Percentiles rank a stretch among this genome's conserved stretches.
Conservation (phyloP, 2,797 vertebrate genomes). For the Poliocrania exsul region DNA sequence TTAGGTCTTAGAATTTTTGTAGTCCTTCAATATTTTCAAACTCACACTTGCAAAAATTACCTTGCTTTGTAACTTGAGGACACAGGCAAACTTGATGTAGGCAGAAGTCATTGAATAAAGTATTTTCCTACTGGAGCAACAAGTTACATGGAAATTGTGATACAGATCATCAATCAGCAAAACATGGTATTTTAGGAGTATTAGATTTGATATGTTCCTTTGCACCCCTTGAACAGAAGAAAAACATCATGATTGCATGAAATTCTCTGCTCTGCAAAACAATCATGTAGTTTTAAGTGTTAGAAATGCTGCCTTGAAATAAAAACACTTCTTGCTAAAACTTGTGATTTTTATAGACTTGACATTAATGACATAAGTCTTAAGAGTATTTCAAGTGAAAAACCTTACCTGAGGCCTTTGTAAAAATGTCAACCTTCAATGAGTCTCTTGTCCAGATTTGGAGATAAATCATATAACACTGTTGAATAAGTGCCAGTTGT, state of each 20-base stretch:
- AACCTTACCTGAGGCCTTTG: neutral
- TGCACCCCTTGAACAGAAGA: neutral
- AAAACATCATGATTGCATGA: neutral
- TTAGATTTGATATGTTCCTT: neutral
- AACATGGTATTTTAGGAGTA: neutral
- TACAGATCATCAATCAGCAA: neutral
- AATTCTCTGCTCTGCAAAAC: neutral
- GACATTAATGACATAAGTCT: neutral
- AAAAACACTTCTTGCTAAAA: neutral
- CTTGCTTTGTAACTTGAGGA: neutral
- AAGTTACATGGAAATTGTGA: neutral
- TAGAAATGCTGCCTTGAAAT: neutral
- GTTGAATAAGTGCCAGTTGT: neutral
- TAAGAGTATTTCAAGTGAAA: neutral
- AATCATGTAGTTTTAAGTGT: neutral
- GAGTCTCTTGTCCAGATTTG: neutral
- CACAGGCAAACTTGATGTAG: neutral
- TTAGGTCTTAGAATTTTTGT: neutral
- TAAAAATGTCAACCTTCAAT: neutral
- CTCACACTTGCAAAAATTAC: neutral
- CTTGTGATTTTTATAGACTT: neutral
- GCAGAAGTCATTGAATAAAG: neutral
- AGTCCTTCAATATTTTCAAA: neutral
- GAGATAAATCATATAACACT: neutral
- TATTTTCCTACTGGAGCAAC: neutral